phyloP scores from a whole-genome alignment of 1,140 invertebrate species.

The Drosophila tani region DNA sequence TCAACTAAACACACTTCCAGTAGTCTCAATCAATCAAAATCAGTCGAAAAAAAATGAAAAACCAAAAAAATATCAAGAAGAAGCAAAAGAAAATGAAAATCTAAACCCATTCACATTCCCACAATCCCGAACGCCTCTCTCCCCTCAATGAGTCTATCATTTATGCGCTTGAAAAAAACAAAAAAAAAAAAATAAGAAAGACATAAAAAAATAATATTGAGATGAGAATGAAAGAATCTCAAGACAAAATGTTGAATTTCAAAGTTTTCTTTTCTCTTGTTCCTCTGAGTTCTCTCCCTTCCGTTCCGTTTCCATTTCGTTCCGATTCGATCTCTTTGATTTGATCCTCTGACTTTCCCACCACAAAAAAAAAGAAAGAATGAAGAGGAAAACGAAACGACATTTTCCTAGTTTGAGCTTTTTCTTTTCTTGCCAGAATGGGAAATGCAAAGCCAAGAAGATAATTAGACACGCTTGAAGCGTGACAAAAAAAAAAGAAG shows the following conservation, averaged over 20 bases:
- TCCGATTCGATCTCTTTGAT: slow-evolving; percentile 11
- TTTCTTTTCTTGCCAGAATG: slow-evolving; percentile 84
- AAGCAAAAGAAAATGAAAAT: slow-evolving; percentile 62
- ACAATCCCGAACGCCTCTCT: slow-evolving; percentile 82
- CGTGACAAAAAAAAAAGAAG: slow-evolving; percentile 18
- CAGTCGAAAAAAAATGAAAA: slow-evolving; percentile 34
- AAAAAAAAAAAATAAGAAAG: slow-evolving; percentile 35
- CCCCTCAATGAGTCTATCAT: slow-evolving; percentile 85
- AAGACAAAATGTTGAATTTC: slow-evolving; percentile 51
- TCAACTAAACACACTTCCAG: slow-evolving; percentile 78
- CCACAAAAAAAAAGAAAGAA: slow-evolving; percentile 39
- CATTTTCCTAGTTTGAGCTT: slow-evolving; percentile 82
- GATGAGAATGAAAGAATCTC: slow-evolving; percentile 51
- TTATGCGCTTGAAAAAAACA: slow-evolving; percentile 80
- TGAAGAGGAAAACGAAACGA: slow-evolving; percentile 42
- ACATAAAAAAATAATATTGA: slow-evolving; percentile 56
- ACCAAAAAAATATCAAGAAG: slow-evolving; percentile 32
- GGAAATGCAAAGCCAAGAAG: slow-evolving; percentile 47
- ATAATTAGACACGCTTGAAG: slow-evolving; percentile 25
- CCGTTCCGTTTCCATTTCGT: slow-evolving; percentile 26
- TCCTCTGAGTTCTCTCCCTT: slow-evolving; percentile 50
- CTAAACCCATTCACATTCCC: slow-evolving; percentile 78
- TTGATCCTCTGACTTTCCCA: slow-evolving; percentile 39
- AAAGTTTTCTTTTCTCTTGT: slow-evolving; percentile 57
- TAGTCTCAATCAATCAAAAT: slow-evolving; percentile 70